Conservation (phyloP, 2,888 invertebrate species). For the Elmis aenea region DNA sequence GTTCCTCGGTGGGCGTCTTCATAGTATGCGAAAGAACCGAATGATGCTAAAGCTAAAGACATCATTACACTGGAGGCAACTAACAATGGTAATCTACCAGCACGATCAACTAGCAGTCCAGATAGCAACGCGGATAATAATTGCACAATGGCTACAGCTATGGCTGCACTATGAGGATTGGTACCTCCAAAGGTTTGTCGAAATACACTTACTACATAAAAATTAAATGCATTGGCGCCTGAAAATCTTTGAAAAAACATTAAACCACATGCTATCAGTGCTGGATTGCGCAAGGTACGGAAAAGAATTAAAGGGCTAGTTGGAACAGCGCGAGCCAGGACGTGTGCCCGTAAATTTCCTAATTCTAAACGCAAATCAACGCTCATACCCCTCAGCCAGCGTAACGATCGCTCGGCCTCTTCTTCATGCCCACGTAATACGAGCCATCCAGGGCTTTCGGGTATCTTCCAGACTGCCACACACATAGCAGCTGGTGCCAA, state of each 20-base stretch:
- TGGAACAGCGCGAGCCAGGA: constrained; percentile 44
- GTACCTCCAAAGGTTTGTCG: constrained; percentile 76
- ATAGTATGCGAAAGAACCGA: constrained; percentile 80
- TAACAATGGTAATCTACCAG: constrained; percentile 76
- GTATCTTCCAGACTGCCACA: constrained; percentile 70
- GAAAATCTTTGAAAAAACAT: constrained; percentile 88
- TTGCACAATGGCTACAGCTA: constrained; percentile 80
- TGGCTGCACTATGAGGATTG: constrained; percentile 79
- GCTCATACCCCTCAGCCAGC: constrained; percentile 73
- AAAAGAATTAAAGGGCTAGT: constrained; percentile 30
- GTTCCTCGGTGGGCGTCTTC: constrained; percentile 57
- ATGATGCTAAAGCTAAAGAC: constrained; percentile 80
- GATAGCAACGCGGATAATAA: constrained; percentile 78
- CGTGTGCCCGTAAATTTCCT: constrained; percentile 65
- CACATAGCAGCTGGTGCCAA: constrained; percentile 73
- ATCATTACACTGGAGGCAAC: constrained; percentile 80
- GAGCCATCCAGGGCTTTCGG: constrained; percentile 84
- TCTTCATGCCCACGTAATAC: constrained; percentile 71
- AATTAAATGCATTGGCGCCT: constrained; percentile 79
- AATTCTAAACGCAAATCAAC: constrained; percentile 73
- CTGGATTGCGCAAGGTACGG: constrained; percentile 60
- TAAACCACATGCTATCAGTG: constrained; percentile 75
- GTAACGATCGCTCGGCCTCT: constrained; percentile 68
- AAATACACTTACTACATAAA: constrained; percentile 83
- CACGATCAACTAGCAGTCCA: constrained; percentile 77